Conservation (phyloP, 1,140 invertebrate species). For the Zaprionus ghesquierei region DNA sequence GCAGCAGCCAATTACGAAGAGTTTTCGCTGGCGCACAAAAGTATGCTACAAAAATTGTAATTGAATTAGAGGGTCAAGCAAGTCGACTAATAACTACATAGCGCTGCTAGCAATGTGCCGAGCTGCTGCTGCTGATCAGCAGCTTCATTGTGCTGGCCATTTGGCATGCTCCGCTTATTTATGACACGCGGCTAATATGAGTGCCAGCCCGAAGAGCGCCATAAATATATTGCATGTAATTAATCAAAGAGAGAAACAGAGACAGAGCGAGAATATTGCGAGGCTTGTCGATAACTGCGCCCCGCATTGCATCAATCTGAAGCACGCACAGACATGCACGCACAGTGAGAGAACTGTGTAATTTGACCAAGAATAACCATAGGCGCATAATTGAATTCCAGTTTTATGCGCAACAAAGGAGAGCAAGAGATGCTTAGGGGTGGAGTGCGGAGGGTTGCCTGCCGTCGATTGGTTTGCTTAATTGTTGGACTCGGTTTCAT, state of each 20-base stretch:
- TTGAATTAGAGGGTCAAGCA: slow-evolving; percentile 52
- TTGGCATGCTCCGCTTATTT: slow-evolving; percentile 54
- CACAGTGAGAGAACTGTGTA: slow-evolving; percentile 16
- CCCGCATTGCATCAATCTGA: slow-evolving; percentile 39
- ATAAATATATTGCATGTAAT: slow-evolving; percentile 72
- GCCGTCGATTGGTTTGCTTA: slow-evolving; percentile 27
- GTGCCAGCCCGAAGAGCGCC: background rate
- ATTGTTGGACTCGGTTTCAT: slow-evolving; percentile 30
- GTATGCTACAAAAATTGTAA: slow-evolving; percentile 55
- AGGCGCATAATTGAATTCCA: slow-evolving; percentile 38
- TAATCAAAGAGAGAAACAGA: slow-evolving; percentile 67
- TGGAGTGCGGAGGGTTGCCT: background rate
- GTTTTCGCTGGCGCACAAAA: slow-evolving; percentile 24
- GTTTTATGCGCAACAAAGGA: slow-evolving; percentile 8
- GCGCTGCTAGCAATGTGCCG: slow-evolving; percentile 2
- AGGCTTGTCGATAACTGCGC: slow-evolving; percentile 32
- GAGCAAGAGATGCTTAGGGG: background rate
- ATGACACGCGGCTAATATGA: slow-evolving; percentile 44
- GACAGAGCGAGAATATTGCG: slow-evolving; percentile 8
- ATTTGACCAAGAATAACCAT: slow-evolving; percentile 43
- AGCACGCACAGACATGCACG: slow-evolving; percentile 14
- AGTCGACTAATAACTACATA: background rate
- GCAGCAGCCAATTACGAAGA: slow-evolving; percentile 51
- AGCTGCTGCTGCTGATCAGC: slow-evolving; percentile 49
- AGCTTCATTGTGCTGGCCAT: slow-evolving; percentile 43